Percentiles rank a stretch among this genome's conserved stretches.
Evolutionary conservation across 2,888 invertebrate genomes (phyloP).

Genomic region (Lumbricus terrestris): DNA sequence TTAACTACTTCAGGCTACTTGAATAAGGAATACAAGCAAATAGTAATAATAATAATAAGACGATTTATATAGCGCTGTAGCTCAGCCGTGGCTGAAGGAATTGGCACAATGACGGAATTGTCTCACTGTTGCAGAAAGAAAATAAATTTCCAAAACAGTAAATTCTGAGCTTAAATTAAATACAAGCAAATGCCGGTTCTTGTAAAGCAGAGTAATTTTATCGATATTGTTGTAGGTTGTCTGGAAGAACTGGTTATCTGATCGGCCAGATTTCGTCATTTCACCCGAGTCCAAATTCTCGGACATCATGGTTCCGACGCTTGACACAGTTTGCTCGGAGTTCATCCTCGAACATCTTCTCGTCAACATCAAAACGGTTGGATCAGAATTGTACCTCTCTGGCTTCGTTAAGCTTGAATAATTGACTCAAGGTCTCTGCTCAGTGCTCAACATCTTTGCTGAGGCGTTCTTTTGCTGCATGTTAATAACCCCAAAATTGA

Average conservation of each 20-base stretch:
- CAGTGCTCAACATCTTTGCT: background rate
- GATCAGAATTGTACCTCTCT: background rate
- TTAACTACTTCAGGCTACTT: background rate
- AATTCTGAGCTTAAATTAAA: no score
- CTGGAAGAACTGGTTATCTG: conserved; percentile 57
- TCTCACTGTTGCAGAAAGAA: no score
- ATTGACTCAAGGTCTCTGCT: background rate
- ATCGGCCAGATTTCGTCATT: conserved; percentile 44
- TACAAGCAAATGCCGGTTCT: background rate
- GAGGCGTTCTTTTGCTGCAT: background rate
- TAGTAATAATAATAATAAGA: no score
- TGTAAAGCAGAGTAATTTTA: background rate
- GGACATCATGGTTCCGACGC: conserved; percentile 60
- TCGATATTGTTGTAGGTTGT: conserved; percentile 46
- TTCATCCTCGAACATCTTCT: conserved; percentile 55
- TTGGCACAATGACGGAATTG: no score
- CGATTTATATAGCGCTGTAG: no score
- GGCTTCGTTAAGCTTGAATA: background rate
- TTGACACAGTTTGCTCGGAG: conserved; percentile 56
- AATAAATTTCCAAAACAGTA: no score
- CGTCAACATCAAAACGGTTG: conserved; percentile 49
- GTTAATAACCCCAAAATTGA: background rate
- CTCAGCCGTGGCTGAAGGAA: no score
- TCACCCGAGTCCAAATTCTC: conserved; percentile 55
- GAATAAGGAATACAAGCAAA: background rate